A percentile compares a stretch with the other conserved stretches of the same genome.
These are phyloP conservation scores for Sebastes taczanowskii DNA, from an alignment of 2,797 vertebrate genomes.

Conservation along the genomic window DNA sequence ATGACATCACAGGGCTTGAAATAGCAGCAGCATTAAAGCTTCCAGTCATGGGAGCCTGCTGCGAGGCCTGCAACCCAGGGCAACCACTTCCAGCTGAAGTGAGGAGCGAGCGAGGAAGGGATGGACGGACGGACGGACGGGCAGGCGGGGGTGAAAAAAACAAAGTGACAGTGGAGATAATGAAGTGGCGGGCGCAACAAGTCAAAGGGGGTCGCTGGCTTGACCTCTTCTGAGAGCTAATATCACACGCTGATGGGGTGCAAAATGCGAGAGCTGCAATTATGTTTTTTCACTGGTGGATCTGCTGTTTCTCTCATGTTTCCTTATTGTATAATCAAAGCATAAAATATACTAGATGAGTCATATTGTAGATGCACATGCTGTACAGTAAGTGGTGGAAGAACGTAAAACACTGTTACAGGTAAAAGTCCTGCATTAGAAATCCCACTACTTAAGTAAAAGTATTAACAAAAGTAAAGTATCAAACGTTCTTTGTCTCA, in stretches of 20 bases:
- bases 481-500: not conserved
- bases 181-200: constrained; percentile 39
- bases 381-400: not conserved
- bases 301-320: not conserved
- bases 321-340: not conserved
- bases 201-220: constrained; percentile 24
- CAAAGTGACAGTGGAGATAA: constrained; percentile 22
- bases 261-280: not conserved
- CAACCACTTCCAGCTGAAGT: constrained; percentile 51
- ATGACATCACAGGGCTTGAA: constrained; percentile 77
- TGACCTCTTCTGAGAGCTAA: not conserved
- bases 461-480: not conserved
- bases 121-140: not conserved
- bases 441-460: not conserved
- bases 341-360: not conserved
- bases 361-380: not conserved
- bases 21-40: constrained; percentile 76
- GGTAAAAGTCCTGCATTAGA: too few relatives aligned
- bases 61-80: constrained; percentile 48
- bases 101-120: not conserved
- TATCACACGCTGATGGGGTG: not conserved
- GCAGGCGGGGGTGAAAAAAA: not conserved
- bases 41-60: constrained; percentile 62
- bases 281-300: not conserved
- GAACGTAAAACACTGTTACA: not conserved